Base-by-base conservation (phyloP, 2,113 vertebrate species). In the Corythornis cristatus region DNA sequence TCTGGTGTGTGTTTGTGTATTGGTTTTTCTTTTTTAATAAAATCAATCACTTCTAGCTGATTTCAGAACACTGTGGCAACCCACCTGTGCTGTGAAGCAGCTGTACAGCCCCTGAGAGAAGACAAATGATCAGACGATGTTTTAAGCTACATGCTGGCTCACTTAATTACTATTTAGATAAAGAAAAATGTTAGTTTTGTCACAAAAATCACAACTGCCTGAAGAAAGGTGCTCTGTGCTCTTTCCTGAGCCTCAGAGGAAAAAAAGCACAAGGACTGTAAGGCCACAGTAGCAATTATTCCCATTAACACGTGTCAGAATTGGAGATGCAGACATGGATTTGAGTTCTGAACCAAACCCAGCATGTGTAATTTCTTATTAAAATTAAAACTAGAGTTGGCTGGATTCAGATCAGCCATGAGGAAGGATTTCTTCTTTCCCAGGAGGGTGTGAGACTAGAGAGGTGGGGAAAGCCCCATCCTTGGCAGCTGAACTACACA, bases 41-140 rank as follows among this genome's bases (percentile, higher is more conserved):
- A 94, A 94, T 95, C 87, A 88, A 87, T 96, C 92, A 77, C 46
- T 86, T 93, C 51, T 88, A 91, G 85, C 72, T 86, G 82, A 74
- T 92, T 95, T 93, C 74, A 95, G 58, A 93, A 88, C 88, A 74
- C 35, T 83, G 66, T 80, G 76, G 74, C 71, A 71, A 51, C 58
- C 35, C 40, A 80, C 43, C 21, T 83, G 62, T 86, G 46, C 40
- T 66, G 13, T 68, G 46, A 70, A 92, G 81, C 29, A 88, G 57
- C 71, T 92, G 62, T 64, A 82, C 25, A 88, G 43, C 83, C 45
- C 74, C 12, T 64, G 22, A 81, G n/a, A 83, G 54, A 88, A 93
- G 66, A 92, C 83, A 95, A 88, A 85, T 40, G 31, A 89, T 68
- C 56, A 85, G 51, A 56, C 22, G 80, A 61, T 42, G 6, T 66